Percentiles rank a stretch among this genome's conserved stretches.
These are phyloP conservation scores for Elmis aenea DNA, from an alignment of 2,888 invertebrate genomes.

Conservation along the genomic window DNA sequence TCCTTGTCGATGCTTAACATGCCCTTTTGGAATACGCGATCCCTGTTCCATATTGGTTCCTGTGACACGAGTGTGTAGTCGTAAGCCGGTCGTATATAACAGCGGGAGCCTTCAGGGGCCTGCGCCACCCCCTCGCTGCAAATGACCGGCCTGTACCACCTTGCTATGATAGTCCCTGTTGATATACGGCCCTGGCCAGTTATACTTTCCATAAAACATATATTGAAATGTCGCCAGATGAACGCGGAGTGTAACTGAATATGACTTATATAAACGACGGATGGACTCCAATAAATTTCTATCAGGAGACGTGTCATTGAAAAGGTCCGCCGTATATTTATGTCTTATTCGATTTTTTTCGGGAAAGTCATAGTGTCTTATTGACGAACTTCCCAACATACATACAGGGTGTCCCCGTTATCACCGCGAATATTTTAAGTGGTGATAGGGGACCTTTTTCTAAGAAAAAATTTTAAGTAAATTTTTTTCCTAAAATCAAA, in stretches of 20 bases:
- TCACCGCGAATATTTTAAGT: too few relatives aligned
- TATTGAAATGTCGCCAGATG: slow-evolving; percentile 42
- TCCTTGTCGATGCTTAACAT: slow-evolving; percentile 20
- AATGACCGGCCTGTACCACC: slow-evolving; percentile 38
- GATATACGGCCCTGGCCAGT: slow-evolving; percentile 45
- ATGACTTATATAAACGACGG: slow-evolving; percentile 34
- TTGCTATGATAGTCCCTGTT: slow-evolving; percentile 46
- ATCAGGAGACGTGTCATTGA: slow-evolving; percentile 13
- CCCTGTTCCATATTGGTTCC: slow-evolving; percentile 14
- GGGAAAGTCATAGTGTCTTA: too few relatives aligned
- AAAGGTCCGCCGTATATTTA: slow-evolving; percentile 13
- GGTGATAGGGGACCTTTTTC: too few relatives aligned
- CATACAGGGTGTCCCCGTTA: too few relatives aligned
- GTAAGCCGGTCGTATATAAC: slow-evolving; percentile 23
- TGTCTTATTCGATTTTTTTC: neutral
- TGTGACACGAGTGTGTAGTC: slow-evolving; percentile 18
- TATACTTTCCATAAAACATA: slow-evolving; percentile 47
- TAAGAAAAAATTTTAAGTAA: too few relatives aligned
- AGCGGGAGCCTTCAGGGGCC: slow-evolving; percentile 17
- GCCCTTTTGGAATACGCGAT: slow-evolving; percentile 20
- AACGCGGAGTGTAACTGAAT: slow-evolving; percentile 37
- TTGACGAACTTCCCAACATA: too few relatives aligned
- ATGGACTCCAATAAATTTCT: slow-evolving; percentile 28
- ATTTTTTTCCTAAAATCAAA: too few relatives aligned
- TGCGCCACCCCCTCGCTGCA: slow-evolving; percentile 19